Evolutionary conservation across 1,140 invertebrate genomes (phyloP).

Genomic region (Polypedilum pembai): DNA sequence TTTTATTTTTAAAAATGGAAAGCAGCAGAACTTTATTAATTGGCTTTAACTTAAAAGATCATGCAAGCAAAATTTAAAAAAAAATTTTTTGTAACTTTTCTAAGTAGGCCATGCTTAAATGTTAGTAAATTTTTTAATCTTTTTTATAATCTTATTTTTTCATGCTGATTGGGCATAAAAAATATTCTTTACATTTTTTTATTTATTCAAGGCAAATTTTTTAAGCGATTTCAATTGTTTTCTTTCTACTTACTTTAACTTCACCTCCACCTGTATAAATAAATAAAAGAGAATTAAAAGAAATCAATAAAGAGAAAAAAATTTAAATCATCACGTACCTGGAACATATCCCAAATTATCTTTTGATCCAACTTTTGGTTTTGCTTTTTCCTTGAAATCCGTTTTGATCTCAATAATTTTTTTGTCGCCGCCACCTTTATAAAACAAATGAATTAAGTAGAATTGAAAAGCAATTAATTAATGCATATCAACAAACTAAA

Average conservation of each 20-base stretch:
- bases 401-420: constrained; percentile 85
- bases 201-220: background rate
- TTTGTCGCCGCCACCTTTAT: constrained; percentile 66
- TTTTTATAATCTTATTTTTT: background rate
- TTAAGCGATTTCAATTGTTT: background rate
- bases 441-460: background rate
- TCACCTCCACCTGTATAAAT: constrained; percentile 65
- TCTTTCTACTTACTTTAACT: constrained; percentile 64
- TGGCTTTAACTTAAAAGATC: too few species aligned
- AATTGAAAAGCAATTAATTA: background rate
- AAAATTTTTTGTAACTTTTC: too few species aligned
- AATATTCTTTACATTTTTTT: background rate
- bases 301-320: background rate
- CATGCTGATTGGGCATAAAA: background rate
- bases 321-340: background rate
- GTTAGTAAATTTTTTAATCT: background rate
- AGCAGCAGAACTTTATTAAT: too few species aligned
- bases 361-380: constrained; percentile 86
- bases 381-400: constrained; percentile 85
- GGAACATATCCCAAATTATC: constrained; percentile 82
- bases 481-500: background rate
- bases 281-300: background rate
- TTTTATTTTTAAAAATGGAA: too few species aligned
- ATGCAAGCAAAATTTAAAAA: too few species aligned
- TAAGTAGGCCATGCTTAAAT: too few species aligned